Base-by-base conservation (phyloP, 2,888 invertebrate genomes). In the Tenthredo livida region DNA sequence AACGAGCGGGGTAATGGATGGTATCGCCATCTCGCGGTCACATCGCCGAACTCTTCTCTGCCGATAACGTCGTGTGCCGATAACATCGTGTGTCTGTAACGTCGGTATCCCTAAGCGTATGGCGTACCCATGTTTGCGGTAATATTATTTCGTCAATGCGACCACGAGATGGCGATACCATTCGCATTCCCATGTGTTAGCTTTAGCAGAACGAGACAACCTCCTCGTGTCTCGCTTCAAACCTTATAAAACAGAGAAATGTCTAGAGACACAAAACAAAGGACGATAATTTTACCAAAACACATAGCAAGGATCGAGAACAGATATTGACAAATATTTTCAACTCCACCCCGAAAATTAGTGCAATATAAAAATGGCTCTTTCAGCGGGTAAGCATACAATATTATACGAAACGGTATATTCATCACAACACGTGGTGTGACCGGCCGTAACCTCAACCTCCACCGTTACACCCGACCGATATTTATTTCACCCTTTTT, bases 311-410 rank as follows among this genome's bases (percentile, higher is more conserved):
- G 21, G 58, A 21, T n/a, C n/a, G n/a, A n/a, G 9, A 58, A 58
- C 2, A 21, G 21, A 21, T 21, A n/a, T 37, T 37, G 37, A 0
- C 21, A n/a, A 21, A 10, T 6, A 54, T 61, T 21, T 25, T 61
- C 33, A 61, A 61, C 0, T 5, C 3, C 17, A 17, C 0, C 17
- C 5, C 6, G 1, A 50, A 17, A 50, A 15, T 15, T 3, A 50
- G 50, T 50, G 50, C 50, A 54, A 54, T 54, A n/a, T 72, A n/a
- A 40, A 17, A 25, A 72, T 72, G 72, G 72, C 72, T 40, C 40
- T 72, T 4, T 72, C 72, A 72, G 40, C 37, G 10, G 72, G 72
- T 72, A n/a, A 72, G 72, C 2, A 54, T 6, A n/a, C 6, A 54
- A 54, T 54, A 7, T 54, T n/a, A 54, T n/a, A 54, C 54, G n/a